Conservation (phyloP, 1,140 invertebrate genomes). For the Platyscapa corneri region DNA sequence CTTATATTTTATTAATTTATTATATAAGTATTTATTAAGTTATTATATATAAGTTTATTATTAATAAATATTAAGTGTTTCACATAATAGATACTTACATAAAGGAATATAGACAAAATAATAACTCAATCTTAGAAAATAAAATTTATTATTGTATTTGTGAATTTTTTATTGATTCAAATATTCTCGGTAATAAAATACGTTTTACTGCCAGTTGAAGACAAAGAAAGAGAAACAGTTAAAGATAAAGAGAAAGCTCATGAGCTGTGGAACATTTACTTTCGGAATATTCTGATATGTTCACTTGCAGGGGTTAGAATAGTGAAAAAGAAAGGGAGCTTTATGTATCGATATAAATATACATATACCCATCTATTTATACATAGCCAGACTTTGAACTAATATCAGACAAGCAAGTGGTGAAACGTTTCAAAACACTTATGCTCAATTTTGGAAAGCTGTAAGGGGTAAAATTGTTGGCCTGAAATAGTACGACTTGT, state of each 20-base stretch:
- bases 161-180: not conserved
- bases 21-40: too few species aligned
- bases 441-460: slow-evolving; percentile 55
- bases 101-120: too few species aligned
- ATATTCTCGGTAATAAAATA: not conserved
- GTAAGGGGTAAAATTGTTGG: not conserved
- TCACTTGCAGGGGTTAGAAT: not conserved
- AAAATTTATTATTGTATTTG: not conserved
- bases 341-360: too few species aligned
- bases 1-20: too few species aligned
- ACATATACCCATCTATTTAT: not conserved
- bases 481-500: not conserved
- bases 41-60: too few species aligned
- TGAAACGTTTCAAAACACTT: slow-evolving; percentile 42
- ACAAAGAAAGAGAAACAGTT: slow-evolving; percentile 5
- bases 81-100: too few species aligned
- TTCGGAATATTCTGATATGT: not conserved
- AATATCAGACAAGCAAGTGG: slow-evolving; percentile 15
- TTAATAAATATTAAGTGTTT: too few species aligned
- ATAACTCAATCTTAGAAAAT: too few species aligned
- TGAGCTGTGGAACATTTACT: slow-evolving; percentile 20
- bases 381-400: not conserved
- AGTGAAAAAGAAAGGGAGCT: not conserved
- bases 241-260: slow-evolving; percentile 36
- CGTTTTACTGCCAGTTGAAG: slow-evolving; percentile 22